These are phyloP conservation scores for Sebastes iracundus DNA, from an alignment of 2,797 vertebrate genomes.

Conservation along the genomic window DNA sequence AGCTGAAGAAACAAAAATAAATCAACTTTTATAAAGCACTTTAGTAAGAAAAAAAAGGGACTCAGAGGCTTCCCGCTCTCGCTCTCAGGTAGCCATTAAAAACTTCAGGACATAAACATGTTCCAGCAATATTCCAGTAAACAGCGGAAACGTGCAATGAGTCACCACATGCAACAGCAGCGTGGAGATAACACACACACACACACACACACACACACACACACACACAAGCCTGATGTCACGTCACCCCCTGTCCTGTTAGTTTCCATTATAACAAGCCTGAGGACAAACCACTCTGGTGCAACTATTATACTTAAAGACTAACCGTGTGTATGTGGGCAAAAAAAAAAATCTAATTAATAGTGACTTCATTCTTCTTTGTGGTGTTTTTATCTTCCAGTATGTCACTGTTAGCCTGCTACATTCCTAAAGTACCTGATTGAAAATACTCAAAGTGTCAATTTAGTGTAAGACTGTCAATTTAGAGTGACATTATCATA, in stretches of 20 bases:
- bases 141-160: constrained; percentile 70
- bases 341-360: constrained; percentile 44
- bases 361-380: constrained; percentile 30
- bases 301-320: constrained; percentile 26
- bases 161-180: constrained; percentile 58
- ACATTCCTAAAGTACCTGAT: background rate
- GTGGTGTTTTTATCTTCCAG: constrained; percentile 30
- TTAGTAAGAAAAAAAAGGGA: constrained; percentile 21
- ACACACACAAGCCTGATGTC: constrained; percentile 53
- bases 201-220: constrained; percentile 29
- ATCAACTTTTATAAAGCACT: constrained; percentile 65
- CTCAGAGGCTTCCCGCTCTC: constrained; percentile 50
- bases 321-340: constrained; percentile 31
- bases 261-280: constrained; percentile 60
- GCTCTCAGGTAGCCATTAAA: constrained; percentile 77
- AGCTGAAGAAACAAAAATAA: constrained; percentile 48
- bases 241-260: constrained; percentile 51
- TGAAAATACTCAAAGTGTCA: too few relatives aligned
- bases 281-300: constrained; percentile 42
- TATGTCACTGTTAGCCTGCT: background rate
- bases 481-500: background rate
- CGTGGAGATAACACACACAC: constrained; percentile 51
- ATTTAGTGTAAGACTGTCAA: background rate
- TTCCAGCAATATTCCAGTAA: constrained; percentile 76
- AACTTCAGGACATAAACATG: constrained; percentile 71